Evolutionary conservation across 2,113 vertebrate genomes (phyloP).

Genomic region (Prunella fulvescens): DNA sequence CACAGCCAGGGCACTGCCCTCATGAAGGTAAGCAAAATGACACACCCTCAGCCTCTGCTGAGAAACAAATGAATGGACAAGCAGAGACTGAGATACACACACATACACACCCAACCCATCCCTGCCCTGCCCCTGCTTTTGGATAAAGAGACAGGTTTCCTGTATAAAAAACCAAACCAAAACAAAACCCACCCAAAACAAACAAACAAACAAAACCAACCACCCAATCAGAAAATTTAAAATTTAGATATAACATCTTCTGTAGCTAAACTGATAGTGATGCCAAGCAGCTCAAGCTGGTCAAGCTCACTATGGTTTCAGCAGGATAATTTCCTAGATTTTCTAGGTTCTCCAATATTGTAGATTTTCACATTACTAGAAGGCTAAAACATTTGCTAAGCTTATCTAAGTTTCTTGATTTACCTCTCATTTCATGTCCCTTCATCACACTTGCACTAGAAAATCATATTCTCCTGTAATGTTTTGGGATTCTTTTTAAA

Average conservation of each 20-base stretch:
- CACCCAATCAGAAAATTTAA: background rate
- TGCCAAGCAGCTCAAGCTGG: background rate
- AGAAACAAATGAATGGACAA: background rate
- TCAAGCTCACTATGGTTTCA: background rate
- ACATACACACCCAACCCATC: background rate
- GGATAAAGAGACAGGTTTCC: background rate
- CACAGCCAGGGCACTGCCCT: background rate
- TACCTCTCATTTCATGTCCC: background rate
- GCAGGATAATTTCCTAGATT: background rate
- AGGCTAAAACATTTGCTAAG: background rate
- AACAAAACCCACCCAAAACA: too few species aligned
- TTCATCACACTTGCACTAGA: background rate
- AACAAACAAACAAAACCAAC: background rate
- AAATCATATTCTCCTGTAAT: background rate
- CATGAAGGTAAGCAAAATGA: background rate
- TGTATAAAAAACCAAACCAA: background rate
- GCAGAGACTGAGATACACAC: background rate
- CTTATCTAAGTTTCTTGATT: background rate
- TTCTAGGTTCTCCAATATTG: background rate
- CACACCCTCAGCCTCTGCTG: background rate
- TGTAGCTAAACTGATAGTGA: background rate
- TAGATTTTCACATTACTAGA: background rate
- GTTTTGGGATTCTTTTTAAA: background rate
- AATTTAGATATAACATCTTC: background rate
- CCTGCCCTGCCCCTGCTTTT: rapidly evolving